phyloP scores from a whole-genome alignment of 2,888 invertebrate genomes.

The Thalpophila matura region DNA sequence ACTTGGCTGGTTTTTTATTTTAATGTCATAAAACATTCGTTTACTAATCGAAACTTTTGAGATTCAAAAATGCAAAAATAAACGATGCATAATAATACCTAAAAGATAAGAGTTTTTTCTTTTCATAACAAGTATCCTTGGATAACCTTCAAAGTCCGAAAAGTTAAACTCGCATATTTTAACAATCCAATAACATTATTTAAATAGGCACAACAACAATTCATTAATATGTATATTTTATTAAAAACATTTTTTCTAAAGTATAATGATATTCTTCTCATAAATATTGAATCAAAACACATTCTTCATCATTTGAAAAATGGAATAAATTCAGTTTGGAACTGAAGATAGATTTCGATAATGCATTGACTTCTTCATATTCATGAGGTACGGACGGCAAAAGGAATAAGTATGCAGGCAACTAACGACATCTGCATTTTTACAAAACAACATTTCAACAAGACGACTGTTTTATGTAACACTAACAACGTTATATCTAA shows the following conservation, averaged over 20 bases:
- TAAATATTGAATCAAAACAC: constrained; percentile 47
- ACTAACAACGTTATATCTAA: too few species aligned
- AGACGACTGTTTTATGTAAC: too few species aligned
- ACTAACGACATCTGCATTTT: neutral
- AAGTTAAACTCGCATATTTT: neutral
- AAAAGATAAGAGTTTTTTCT: too few species aligned
- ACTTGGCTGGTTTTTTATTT: too few species aligned
- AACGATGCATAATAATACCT: constrained; percentile 1
- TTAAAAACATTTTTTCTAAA: constrained; percentile 25
- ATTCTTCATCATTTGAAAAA: constrained; percentile 38
- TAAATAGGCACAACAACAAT: constrained; percentile 21
- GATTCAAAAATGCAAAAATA: too few species aligned
- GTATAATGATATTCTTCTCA: constrained; percentile 26
- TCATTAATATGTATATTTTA: constrained; percentile 10
- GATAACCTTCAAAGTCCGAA: neutral
- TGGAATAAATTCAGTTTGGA: constrained; percentile 42
- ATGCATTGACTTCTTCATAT: constrained; percentile 66
- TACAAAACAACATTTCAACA: too few species aligned
- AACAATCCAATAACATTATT: constrained; percentile 20
- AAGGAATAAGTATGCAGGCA: constrained; percentile 6
- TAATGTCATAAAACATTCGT: too few species aligned
- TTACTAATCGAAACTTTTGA: too few species aligned
- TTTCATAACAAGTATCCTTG: constrained; percentile 6
- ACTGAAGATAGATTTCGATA: constrained; percentile 61
- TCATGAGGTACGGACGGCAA: constrained; percentile 51